Conservation (phyloP, 1,140 invertebrate genomes). For the Choristoneura fumiferana region DNA sequence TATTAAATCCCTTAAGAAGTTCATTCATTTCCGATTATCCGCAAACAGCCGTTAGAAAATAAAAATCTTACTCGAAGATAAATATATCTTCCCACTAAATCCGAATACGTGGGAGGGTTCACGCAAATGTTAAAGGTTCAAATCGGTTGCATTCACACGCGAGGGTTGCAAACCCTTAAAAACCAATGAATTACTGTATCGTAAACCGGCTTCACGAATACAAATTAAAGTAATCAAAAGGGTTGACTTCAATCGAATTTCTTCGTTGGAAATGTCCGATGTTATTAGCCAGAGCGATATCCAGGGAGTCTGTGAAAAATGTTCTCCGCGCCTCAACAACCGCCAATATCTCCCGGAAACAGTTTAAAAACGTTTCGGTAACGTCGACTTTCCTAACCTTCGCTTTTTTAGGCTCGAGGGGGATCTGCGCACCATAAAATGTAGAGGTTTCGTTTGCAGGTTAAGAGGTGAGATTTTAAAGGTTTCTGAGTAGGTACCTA, state of each 20-base stretch:
- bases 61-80: not conserved
- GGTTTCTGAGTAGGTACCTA: too few species aligned
- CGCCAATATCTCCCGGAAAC: slow-evolving; percentile 49
- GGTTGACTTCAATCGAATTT: slow-evolving; percentile 27
- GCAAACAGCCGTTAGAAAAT: not conserved
- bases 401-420: slow-evolving; percentile 43
- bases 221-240: slow-evolving; percentile 27
- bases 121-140: slow-evolving; percentile 8
- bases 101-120: not conserved
- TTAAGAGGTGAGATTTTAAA: too few species aligned
- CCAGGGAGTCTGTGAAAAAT: slow-evolving; percentile 43
- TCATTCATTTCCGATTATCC: not conserved
- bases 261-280: slow-evolving; percentile 31
- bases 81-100: not conserved
- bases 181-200: slow-evolving; percentile 17
- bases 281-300: slow-evolving; percentile 41
- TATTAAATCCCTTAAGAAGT: too few species aligned
- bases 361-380: slow-evolving; percentile 51
- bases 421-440: slow-evolving; percentile 35
- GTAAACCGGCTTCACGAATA: slow-evolving; percentile 7
- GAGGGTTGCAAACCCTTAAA: slow-evolving; percentile 7
- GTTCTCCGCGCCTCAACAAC: slow-evolving; percentile 30
- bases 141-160: slow-evolving; percentile 8
- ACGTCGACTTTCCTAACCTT: slow-evolving; percentile 47
- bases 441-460: slow-evolving; percentile 15